These are phyloP conservation scores for Fragum sueziense DNA, from an alignment of 2,888 invertebrate genomes.

Conservation along the genomic window DNA sequence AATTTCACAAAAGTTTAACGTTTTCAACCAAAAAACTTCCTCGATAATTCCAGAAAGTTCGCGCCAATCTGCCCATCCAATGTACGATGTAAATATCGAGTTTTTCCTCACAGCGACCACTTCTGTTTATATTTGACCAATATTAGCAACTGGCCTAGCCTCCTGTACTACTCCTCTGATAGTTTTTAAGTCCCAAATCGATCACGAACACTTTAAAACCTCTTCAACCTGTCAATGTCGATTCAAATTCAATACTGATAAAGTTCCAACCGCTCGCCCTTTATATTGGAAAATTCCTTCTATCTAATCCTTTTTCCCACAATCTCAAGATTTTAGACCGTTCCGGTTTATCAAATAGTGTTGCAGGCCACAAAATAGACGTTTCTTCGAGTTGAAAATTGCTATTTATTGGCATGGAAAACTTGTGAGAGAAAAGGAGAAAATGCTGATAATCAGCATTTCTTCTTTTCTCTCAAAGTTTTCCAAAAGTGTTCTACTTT, in stretches of 20 bases:
- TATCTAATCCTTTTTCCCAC: too few relatives aligned
- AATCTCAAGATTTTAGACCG: too few relatives aligned
- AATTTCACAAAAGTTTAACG: background rate
- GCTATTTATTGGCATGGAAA: too few relatives aligned
- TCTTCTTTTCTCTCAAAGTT: too few relatives aligned
- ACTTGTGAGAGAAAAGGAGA: too few relatives aligned
- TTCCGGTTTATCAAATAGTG: too few relatives aligned
- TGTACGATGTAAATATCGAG: background rate
- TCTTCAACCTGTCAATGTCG: background rate
- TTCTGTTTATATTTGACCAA: slow-evolving; percentile 13
- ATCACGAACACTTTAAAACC: slow-evolving; percentile 18
- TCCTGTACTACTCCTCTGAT: too few relatives aligned
- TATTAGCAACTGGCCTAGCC: slow-evolving; percentile 4
- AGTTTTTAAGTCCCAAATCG: background rate
- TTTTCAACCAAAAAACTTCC: background rate
- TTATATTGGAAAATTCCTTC: slow-evolving; percentile 6
- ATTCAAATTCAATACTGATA: slow-evolving; percentile 20
- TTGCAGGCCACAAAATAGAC: too few relatives aligned
- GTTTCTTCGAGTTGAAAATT: too few relatives aligned
- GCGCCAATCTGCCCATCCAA: background rate
- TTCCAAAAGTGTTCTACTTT: too few relatives aligned
- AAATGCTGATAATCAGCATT: too few relatives aligned
- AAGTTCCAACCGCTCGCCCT: background rate
- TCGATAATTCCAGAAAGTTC: background rate
- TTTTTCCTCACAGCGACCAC: slow-evolving; percentile 8